A percentile compares a stretch with the other conserved stretches of the same genome.
phyloP scores from a whole-genome alignment of 1,140 invertebrate genomes.

The Lordiphosa stackelbergi region DNA sequence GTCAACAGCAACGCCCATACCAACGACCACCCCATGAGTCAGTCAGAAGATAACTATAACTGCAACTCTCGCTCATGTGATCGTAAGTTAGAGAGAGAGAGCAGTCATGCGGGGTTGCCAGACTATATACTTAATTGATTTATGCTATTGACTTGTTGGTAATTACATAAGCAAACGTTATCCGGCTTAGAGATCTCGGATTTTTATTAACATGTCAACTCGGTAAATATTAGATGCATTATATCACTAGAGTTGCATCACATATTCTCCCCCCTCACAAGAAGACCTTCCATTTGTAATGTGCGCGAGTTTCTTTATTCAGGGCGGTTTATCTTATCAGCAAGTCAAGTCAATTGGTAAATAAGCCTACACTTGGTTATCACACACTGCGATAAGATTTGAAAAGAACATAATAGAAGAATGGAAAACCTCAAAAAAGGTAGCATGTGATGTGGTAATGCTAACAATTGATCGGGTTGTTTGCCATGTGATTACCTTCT shows the following conservation, averaged over 20 bases:
- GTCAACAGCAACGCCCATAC: constrained; percentile 35
- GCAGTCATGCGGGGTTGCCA: constrained; percentile 14
- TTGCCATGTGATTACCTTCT: constrained; percentile 58
- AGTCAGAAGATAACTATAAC: constrained; percentile 23
- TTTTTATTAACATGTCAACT: neutral
- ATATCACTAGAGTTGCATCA: neutral
- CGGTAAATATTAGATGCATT: constrained; percentile 39
- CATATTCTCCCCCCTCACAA: neutral
- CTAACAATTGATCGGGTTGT: constrained; percentile 46
- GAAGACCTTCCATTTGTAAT: constrained; percentile 7
- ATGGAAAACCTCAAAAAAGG: constrained; percentile 6
- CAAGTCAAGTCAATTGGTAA: constrained; percentile 61
- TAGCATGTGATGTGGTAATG: constrained; percentile 50
- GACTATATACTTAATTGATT: constrained; percentile 36
- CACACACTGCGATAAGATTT: constrained; percentile 44
- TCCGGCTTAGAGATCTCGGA: constrained; percentile 46
- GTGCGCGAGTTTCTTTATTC: constrained; percentile 28
- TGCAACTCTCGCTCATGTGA: constrained; percentile 36
- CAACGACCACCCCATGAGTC: constrained; percentile 13
- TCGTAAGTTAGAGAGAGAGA: constrained; percentile 19
- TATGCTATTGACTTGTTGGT: constrained; percentile 43
- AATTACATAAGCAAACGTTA: constrained; percentile 60
- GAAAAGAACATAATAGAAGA: constrained; percentile 1
- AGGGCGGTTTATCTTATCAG: constrained; percentile 50
- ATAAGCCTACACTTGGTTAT: constrained; percentile 59